These are phyloP conservation scores for Drosophila birchii DNA, from an alignment of 2,888 invertebrate genomes.

Conservation along the genomic window DNA sequence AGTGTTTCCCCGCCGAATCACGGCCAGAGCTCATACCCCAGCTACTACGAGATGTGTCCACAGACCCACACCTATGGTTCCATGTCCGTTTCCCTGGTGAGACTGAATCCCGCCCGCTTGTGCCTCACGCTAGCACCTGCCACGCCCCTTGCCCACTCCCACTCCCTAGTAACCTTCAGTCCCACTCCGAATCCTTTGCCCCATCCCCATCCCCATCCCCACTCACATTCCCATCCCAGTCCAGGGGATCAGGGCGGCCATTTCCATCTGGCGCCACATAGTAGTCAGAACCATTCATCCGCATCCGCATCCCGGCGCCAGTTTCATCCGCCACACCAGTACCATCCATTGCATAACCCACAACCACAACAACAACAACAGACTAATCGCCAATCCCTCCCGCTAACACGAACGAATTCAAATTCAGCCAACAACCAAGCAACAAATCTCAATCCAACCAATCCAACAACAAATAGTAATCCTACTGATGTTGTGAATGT, in stretches of 20 bases:
- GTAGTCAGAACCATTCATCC: conserved; percentile 48
- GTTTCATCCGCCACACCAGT: conserved; percentile 50
- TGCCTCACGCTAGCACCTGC: conserved; percentile 68
- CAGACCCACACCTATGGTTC: conserved; percentile 60
- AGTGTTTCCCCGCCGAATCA: conserved; percentile 42
- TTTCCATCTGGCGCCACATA: conserved; percentile 44
- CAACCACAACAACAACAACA: conserved; percentile 80
- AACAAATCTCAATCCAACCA: conserved; percentile 82
- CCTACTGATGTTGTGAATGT: conserved; percentile 85
- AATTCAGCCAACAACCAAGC: conserved; percentile 84
- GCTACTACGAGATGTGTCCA: conserved; percentile 60
- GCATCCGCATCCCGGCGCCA: conserved; percentile 52
- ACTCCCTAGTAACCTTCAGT: conserved; percentile 54
- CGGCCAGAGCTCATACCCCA: conserved; percentile 22
- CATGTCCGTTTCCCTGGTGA: conserved; percentile 74
- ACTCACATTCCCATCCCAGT: not conserved
- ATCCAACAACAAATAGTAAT: conserved; percentile 84
- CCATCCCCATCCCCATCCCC: conserved; percentile 30
- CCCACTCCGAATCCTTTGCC: conserved; percentile 34
- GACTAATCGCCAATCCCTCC: conserved; percentile 83
- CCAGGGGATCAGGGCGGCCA: conserved; percentile 48
- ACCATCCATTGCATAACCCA: conserved; percentile 67
- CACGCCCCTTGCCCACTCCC: conserved; percentile 14
- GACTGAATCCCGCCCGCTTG: conserved; percentile 73
- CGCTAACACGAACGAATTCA: conserved; percentile 83